Percentiles rank a stretch among this genome's conserved stretches.
Conservation (phyloP, 1,140 invertebrate species). For the Galleria mellonella region DNA sequence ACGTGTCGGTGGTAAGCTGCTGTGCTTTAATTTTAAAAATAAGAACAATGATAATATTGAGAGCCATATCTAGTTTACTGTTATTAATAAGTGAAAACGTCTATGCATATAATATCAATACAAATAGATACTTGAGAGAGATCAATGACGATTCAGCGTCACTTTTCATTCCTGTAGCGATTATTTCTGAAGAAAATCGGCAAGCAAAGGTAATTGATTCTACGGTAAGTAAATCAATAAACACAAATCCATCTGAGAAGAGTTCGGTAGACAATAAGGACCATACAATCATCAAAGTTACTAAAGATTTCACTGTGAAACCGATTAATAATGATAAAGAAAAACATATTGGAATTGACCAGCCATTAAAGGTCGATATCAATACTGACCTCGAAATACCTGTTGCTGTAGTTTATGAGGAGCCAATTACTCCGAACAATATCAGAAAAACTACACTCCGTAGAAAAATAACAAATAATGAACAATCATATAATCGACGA, state of each 20-base stretch:
- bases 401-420: slow-evolving; percentile 23
- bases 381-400: slow-evolving; percentile 11
- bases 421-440: slow-evolving; percentile 1
- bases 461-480: not conserved
- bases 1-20: slow-evolving; percentile 39
- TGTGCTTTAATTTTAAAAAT: slow-evolving; percentile 17
- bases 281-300: not conserved
- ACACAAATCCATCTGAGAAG: not conserved
- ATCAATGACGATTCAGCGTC: slow-evolving; percentile 15
- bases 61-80: not conserved
- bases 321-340: not conserved
- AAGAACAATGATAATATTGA: too few species aligned
- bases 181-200: slow-evolving; percentile 13
- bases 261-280: not conserved
- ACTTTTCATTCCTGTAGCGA: slow-evolving; percentile 13
- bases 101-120: slow-evolving; percentile 4
- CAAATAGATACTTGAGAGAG: not conserved
- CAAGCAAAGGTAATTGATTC: slow-evolving; percentile 8
- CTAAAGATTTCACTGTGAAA: not conserved
- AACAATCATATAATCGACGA: not conserved
- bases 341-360: not conserved
- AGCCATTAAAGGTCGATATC: not conserved
- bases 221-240: not conserved
- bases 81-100: slow-evolving; percentile 1
- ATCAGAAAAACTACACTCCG: slow-evolving; percentile 1